Evolutionary conservation across 37 sponge, comb jelly and placozoan species (phyloP), one percentile per base, ranked within the genome.

Genomic region (Aplysina aerophoba): DNA sequence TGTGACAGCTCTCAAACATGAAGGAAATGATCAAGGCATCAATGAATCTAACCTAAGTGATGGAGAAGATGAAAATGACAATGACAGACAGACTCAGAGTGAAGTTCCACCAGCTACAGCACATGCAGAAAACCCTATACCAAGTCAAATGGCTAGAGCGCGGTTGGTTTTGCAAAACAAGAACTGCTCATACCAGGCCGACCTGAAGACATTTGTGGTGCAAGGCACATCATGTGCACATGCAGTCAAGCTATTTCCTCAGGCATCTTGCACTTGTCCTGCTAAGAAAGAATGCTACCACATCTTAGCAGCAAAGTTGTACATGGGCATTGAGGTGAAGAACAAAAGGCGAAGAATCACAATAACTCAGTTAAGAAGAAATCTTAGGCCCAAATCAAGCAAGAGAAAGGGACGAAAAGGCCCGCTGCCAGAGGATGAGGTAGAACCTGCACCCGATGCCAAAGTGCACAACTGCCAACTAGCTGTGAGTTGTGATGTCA

Each of bases 401-500:
- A 69, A 30, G 30, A n/a, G 71, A 30, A 69, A 69, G 34, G 71
- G 71, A 30, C 28, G 34, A 30, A 69, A 69, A 30, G 71, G 71
- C 33, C 71, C 71, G 1, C 27, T 69, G 1, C 6, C 1, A 35
- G 71, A 69, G 27, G 71, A 69, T 69, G 71, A 69, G 33, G 34
- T 69, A 34, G 71, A 69, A 30, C 71, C 71, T 27, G 71, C 71
- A 69, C 71, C 71, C 30, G 71, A 69, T 69, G 71, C 71, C 33
- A 69, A n/a, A n/a, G n/a, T n/a, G n/a, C n/a, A n/a, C n/a, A n/a
- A n/a, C n/a, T n/a, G n/a, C n/a, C n/a, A n/a, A n/a, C n/a, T n/a
- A n/a, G n/a, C n/a, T n/a, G n/a, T n/a, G n/a, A n/a, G n/a, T n/a
- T n/a, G n/a, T n/a, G n/a, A n/a, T n/a, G n/a, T n/a, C n/a, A n/a